These are phyloP conservation scores for Pseudomyrmex concolor DNA, from an alignment of 1,140 invertebrate genomes.

Conservation along the genomic window DNA sequence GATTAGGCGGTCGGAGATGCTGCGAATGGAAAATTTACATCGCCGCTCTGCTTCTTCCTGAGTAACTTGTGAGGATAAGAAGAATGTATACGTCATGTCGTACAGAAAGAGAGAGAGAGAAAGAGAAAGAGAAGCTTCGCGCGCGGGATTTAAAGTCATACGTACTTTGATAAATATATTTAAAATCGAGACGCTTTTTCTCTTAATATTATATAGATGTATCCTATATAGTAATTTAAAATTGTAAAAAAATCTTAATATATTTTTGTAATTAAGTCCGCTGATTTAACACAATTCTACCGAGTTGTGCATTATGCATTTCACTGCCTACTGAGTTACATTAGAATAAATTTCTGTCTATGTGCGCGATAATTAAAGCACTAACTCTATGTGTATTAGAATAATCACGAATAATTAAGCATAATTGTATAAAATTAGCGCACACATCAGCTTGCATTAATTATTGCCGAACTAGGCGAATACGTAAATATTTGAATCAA, in stretches of 20 bases:
- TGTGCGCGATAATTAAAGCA: constrained; percentile 29
- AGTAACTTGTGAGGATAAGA: constrained; percentile 28
- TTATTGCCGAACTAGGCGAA: constrained; percentile 2
- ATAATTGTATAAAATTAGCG: constrained; percentile 27
- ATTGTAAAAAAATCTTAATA: neutral
- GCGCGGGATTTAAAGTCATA: too few relatives aligned
- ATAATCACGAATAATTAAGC: constrained; percentile 48
- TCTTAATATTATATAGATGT: too few relatives aligned
- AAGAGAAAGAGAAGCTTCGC: too few relatives aligned
- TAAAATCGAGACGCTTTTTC: neutral
- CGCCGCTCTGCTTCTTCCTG: neutral
- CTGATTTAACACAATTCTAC: neutral
- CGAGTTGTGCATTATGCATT: neutral
- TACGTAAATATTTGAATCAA: constrained; percentile 20
- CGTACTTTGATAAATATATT: neutral
- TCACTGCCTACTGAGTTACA: neutral
- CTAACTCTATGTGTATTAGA: constrained; percentile 34
- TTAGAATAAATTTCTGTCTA: constrained; percentile 12
- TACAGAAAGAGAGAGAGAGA: too few relatives aligned
- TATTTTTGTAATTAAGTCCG: neutral
- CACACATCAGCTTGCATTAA: constrained; percentile 19
- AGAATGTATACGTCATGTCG: neutral
- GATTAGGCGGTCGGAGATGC: constrained; percentile 16
- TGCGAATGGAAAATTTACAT: constrained; percentile 57
- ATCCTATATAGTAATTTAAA: neutral